Evolutionary conservation across 2,113 vertebrate species (phyloP), one percentile per base, ranked within the genome.

Genomic region (Cheirogaleus medius): DNA sequence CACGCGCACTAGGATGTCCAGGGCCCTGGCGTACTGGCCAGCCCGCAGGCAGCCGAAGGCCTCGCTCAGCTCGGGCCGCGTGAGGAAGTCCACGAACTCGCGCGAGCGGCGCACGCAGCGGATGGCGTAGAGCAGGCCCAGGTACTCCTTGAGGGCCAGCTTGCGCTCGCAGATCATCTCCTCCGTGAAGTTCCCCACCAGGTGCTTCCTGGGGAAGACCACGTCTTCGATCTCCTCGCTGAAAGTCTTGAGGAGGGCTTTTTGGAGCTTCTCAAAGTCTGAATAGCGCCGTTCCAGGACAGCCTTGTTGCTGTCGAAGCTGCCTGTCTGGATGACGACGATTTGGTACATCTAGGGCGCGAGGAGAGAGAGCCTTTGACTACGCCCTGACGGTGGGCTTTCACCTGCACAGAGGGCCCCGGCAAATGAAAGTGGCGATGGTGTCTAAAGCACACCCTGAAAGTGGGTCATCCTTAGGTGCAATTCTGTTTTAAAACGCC

Each of bases 161-260:
- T 99, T 99, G 3, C 99, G 99, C 97, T 99, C 99, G 0, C 94
- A 81, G 68, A 99, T 99, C 97, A 97, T 97, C 49, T 99, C 99
- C 0, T 98, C 97, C 6, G 97, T 93, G 98, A 99, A 99, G 96
- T 99, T 99, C 15, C 99, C 98, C 0, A 98, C 98, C 71, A 99
- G 94, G 17, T 88, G 95, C 94, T 99, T 99, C 63, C 97, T 99
- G 44, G 99, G 99, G 63, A 99, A 99, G 47, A 77, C 58, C 39
- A 99, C 94, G 5, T 99, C 99, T 97, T 99, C 99, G 92, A 99
- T 98, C 98, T 99, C 99, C 74, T 99, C 99, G 0, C 95, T 74
- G 87, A 99, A 99, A 60, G 99, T 98, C 87, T 98, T 98, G 78
- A 98, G 98, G 20, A 99, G 99, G 73, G 95, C 96, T 29, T 98